Evolutionary conservation across 2,888 invertebrate species (phyloP).

Genomic region (Gastracanthus pulcherrimus): DNA sequence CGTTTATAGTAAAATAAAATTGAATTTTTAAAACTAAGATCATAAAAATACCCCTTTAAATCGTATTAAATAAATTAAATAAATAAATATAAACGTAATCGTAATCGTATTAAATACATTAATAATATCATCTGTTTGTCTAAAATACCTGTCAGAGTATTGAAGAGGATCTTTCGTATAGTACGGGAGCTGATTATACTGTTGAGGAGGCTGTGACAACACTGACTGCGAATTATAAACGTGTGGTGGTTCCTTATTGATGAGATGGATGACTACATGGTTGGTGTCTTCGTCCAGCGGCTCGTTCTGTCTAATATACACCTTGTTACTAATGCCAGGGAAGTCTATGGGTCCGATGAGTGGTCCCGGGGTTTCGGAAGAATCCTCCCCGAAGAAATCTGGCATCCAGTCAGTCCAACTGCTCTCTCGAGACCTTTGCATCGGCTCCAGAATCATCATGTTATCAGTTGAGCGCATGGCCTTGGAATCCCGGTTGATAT

Average conservation of each 20-base stretch:
- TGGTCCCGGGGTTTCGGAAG: slow-evolving; percentile 58
- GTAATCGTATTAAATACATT: not conserved
- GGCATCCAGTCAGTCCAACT: slow-evolving; percentile 55
- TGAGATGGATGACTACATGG: slow-evolving; percentile 65
- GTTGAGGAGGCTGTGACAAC: not conserved
- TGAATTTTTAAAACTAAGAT: too few species aligned
- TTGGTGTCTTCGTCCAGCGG: slow-evolving; percentile 59
- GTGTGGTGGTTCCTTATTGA: slow-evolving; percentile 45
- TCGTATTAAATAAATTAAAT: not conserved
- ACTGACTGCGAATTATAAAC: not conserved
- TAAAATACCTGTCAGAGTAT: not conserved
- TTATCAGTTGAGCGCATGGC: not conserved
- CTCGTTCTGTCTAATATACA: slow-evolving; percentile 65
- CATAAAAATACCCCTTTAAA: too few species aligned
- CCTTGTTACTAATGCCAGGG: slow-evolving; percentile 65
- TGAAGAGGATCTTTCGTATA: not conserved
- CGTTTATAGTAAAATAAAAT: too few species aligned
- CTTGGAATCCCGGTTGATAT: slow-evolving; percentile 57
- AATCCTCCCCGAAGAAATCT: slow-evolving; percentile 62
- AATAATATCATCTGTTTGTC: too few species aligned
- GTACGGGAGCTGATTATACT: not conserved
- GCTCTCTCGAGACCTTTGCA: slow-evolving; percentile 43
- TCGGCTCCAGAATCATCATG: slow-evolving; percentile 62
- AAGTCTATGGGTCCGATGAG: slow-evolving; percentile 67
- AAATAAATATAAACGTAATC: not conserved